Conservation (phyloP, 2,113 vertebrate genomes). For the Triplophysa tibetana region DNA sequence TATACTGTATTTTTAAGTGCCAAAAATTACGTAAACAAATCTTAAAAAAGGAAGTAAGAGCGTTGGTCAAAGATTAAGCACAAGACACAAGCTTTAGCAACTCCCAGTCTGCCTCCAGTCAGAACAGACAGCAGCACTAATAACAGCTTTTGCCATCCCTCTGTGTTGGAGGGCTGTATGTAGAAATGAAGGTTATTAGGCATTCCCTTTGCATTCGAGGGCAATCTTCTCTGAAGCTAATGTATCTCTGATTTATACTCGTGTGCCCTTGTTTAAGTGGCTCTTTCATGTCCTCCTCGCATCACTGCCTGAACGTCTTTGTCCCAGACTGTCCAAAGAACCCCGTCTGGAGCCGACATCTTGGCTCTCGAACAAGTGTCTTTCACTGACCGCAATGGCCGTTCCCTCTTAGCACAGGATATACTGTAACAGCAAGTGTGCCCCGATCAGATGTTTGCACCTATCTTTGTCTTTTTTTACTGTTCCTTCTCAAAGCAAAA, state of each 20-base stretch:
- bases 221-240: slow-evolving; percentile 25
- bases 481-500: background rate
- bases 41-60: background rate
- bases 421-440: background rate
- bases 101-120: slow-evolving; percentile 22
- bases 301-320: slow-evolving; percentile 26
- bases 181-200: slow-evolving; percentile 39
- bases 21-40: too few species aligned
- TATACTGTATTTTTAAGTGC: too few species aligned
- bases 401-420: background rate
- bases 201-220: slow-evolving; percentile 31
- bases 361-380: slow-evolving; percentile 39
- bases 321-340: slow-evolving; percentile 10
- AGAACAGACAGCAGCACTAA: slow-evolving; percentile 10
- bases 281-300: slow-evolving; percentile 40
- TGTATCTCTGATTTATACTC: slow-evolving; percentile 19
- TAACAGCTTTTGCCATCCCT: slow-evolving; percentile 26
- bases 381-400: slow-evolving; percentile 15
- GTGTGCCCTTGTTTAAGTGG: background rate
- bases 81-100: background rate
- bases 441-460: background rate
- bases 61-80: background rate
- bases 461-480: slow-evolving; percentile 28
- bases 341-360: slow-evolving; percentile 21
- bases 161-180: background rate